Evolutionary conservation across 1,140 invertebrate species (phyloP), one percentile per base, ranked within the genome.

Genomic region (Ooceraea biroi): DNA sequence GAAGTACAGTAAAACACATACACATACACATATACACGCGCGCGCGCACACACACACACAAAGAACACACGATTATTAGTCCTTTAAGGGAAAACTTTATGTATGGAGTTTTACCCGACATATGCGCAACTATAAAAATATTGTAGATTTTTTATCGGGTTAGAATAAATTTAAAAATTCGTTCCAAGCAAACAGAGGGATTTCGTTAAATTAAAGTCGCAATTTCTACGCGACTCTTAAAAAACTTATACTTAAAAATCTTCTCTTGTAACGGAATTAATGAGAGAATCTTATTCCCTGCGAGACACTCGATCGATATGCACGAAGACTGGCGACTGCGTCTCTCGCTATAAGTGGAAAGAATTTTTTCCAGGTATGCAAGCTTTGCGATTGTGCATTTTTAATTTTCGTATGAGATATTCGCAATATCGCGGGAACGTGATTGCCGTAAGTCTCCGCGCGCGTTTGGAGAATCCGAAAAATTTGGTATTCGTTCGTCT

Each of bases 321-420:
- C 57, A 44, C 50, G 36, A 57, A 55, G 25, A 36, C 14, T 17
- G 41, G 30, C 17, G 17, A 30, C 19, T n/a, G 36, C n/a, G 52
- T n/a, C 8, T n/a, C 73, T 52, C 44, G 19, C 8, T 11, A 5
- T 50, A 17, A 63, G 73, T 27, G 27, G 19, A 7, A 69, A 80
- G 36, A 69, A 69, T 78, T 69, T 72, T 80, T 57, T 71, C 36
- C 65, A 27, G 50, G 50, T 36, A 57, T 71, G 69, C 69, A 61
- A 73, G 36, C 36, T 61, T 63, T 48, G 78, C 48, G 3, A 36
- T 36, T 41, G 77, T 46, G 46, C 41, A 82, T 74, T 82, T 82
- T 82, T 82, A 82, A 82, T 74, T 82, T 30, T 14, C 69, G 71
- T 63, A 82, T 50, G 74, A 74, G 74, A 82, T 80, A 69, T 65